Percentiles rank a stretch among this genome's conserved stretches.
These are phyloP conservation scores for Nycteola revayana DNA, from an alignment of 2,888 invertebrate species.

Conservation along the genomic window DNA sequence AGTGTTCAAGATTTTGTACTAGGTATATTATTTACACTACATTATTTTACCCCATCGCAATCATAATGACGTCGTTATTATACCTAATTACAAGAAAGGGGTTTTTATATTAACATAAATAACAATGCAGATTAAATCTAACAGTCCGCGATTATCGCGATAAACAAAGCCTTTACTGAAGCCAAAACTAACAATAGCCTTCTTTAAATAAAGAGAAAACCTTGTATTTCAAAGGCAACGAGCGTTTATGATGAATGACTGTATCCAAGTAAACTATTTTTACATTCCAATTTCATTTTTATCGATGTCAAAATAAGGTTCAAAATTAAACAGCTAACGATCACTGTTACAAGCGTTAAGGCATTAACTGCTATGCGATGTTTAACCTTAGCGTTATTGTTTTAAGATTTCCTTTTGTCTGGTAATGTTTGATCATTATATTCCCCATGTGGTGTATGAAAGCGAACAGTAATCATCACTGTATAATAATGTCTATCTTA, in stretches of 20 bases:
- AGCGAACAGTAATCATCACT: conserved; percentile 12
- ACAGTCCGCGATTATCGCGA: conserved; percentile 15
- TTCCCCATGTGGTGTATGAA: conserved; percentile 8
- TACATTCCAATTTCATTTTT: background rate
- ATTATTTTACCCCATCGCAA: too few species aligned
- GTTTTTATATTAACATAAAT: conserved; percentile 3
- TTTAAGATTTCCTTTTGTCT: background rate
- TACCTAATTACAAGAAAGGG: too few species aligned
- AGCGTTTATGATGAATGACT: conserved; percentile 21
- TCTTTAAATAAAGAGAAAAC: conserved; percentile 12
- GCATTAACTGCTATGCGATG: too few species aligned
- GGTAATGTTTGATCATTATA: background rate
- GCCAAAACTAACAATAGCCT: conserved; percentile 16
- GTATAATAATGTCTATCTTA: conserved; percentile 15
- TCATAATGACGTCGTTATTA: too few species aligned
- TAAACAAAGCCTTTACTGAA: conserved; percentile 14
- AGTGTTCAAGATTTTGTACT: too few species aligned
- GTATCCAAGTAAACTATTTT: background rate
- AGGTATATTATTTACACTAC: too few species aligned
- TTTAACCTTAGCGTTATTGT: background rate
- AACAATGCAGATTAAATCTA: conserved; percentile 9
- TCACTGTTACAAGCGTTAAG: too few species aligned
- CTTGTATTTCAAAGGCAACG: conserved; percentile 19
- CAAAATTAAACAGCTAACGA: background rate
- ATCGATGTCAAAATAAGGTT: background rate